A percentile compares a stretch with the other conserved stretches of the same genome.
phyloP scores from a whole-genome alignment of 2,113 vertebrate genomes.

The Cervus canadensis region DNA sequence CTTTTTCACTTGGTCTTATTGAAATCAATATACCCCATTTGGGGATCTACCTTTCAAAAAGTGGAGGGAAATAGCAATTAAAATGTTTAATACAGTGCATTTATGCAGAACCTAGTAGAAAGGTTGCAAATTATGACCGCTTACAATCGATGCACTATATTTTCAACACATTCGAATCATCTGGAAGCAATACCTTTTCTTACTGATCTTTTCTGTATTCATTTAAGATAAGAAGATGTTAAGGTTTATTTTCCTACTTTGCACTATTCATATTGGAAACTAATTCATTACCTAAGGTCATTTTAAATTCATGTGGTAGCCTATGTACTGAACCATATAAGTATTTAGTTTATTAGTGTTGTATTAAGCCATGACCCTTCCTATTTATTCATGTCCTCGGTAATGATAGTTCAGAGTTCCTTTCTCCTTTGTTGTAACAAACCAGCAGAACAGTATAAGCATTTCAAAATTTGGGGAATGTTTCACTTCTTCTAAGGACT shows the following conservation, averaged over 20 bases:
- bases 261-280: background rate
- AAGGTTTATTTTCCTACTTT: background rate
- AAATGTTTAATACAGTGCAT: background rate
- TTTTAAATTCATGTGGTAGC: constrained; percentile 9
- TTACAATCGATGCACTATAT: background rate
- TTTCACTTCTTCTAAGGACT: background rate
- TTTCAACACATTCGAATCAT: background rate
- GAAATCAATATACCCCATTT: background rate
- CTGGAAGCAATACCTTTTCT: background rate
- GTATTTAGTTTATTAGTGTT: background rate
- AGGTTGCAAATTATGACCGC: background rate
- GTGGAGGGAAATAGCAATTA: background rate
- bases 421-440: constrained; percentile 2
- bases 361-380: background rate
- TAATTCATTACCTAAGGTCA: background rate
- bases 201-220: background rate
- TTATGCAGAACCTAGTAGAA: background rate
- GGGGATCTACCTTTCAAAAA: background rate
- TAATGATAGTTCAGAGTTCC: background rate
- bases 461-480: background rate
- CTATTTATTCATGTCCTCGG: background rate
- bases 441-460: background rate
- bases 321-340: background rate
- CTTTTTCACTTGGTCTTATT: background rate
- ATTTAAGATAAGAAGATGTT: background rate